Base-by-base conservation (phyloP, 2,113 vertebrate species). In the Polyodon spathula region DNA sequence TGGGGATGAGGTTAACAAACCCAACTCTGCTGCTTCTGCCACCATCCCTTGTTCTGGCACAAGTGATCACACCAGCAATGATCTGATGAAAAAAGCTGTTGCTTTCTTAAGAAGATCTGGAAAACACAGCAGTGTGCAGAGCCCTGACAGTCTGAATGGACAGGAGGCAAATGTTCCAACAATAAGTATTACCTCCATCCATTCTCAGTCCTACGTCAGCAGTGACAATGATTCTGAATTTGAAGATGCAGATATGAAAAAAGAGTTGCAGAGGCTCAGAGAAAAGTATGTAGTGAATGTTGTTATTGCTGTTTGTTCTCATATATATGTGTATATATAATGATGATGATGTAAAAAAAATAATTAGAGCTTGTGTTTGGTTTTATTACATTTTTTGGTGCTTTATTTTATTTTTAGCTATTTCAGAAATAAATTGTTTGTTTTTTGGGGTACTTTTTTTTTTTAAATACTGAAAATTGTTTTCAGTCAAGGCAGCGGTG, bases 161-260 rank as follows among this genome's bases (percentile, higher is more conserved):
- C 88, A 86, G 15, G 86, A 82, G 0, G 73, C 72, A 2, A 87
- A 92, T 6, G 78, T 93, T 37, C 89, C 86, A 0, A 90, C 90
- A 40, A 88, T 89, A 73, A 87, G 86, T 11, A 64, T 88, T 41
- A 84, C 88, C 0, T 87, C 88, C 55, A 86, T 89, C 74, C 85
- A 88, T 76, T 90, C 88, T 0, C 87, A 89, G 71, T 92, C 92
- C 0, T 97, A 93, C 65, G 85, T 90, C 81, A 98, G 96, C 87
- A 98, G 96, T 0, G 96, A 98, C 73, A 98, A 98, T 1, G 96
- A 98, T 77, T 98, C 96, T 0, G 96, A 98, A 71, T 88, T 95
- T 66, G 96, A 98, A 72, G 95, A 98, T 1, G 85, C 92, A 0
- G 96, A 98, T 68, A 91, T 97, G 73, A 96, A 92, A 77, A 94